Percentiles rank a stretch among this genome's conserved stretches.
phyloP scores from a whole-genome alignment of 2,797 vertebrate genomes.

The Anolis apletophallus region DNA sequence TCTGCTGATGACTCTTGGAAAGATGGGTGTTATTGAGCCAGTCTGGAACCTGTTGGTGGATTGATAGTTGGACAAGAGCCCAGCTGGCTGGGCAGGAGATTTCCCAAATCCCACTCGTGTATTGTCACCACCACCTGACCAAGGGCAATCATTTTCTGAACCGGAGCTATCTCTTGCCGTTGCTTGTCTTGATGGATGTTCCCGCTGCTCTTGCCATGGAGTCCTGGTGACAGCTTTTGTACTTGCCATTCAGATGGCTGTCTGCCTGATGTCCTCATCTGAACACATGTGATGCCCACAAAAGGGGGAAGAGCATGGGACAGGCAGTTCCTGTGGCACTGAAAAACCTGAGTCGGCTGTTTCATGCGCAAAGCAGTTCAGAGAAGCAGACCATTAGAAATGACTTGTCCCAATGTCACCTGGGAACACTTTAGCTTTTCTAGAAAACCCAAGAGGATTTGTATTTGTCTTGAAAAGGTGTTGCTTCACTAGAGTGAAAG shows the following conservation, averaged over 20 bases:
- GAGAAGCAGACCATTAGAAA: constrained; percentile 58
- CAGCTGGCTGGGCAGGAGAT: constrained; percentile 79
- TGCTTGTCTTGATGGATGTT: not conserved
- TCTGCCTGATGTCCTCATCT: constrained; percentile 4
- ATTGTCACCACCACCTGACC: not conserved
- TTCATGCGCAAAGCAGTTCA: not conserved
- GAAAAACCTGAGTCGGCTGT: not conserved
- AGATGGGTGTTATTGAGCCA: constrained; percentile 90
- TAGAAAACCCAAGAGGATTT: constrained; percentile 23
- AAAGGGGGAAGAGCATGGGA: not conserved
- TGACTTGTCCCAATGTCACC: constrained; percentile 52
- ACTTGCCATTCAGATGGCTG: not conserved
- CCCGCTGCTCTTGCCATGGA: constrained; percentile 22
- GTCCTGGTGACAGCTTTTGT: constrained; percentile 9
- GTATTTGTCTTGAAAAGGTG: constrained; percentile 64
- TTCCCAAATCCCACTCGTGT: not conserved
- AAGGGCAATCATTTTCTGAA: not conserved
- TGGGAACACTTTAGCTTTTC: constrained; percentile 49
- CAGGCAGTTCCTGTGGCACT: constrained; percentile 18
- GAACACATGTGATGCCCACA: not conserved
- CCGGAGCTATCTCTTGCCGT: constrained; percentile 9
- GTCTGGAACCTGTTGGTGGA: constrained; percentile 41
- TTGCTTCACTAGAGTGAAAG: constrained; percentile 64
- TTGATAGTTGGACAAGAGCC: constrained; percentile 47
- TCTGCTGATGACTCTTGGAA: constrained; percentile 89